Conservation (phyloP, 2,113 vertebrate genomes). For the Pteruthius melanotis region DNA sequence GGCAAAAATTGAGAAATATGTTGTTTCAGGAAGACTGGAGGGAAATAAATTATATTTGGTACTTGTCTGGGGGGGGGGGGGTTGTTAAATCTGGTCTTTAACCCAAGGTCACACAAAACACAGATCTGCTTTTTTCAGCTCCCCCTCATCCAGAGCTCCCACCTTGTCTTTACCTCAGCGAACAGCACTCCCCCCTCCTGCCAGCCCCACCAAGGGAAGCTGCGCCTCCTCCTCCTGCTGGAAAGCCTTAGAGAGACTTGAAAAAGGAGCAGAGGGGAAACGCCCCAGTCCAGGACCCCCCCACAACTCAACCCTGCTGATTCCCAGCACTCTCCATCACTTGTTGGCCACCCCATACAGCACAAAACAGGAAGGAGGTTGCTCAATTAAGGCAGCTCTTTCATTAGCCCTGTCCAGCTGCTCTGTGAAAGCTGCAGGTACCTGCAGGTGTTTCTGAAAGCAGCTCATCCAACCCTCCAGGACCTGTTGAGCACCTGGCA, state of each 20-base stretch:
- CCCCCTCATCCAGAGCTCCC: background rate
- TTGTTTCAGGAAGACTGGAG: background rate
- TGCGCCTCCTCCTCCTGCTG: background rate
- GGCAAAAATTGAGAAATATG: background rate
- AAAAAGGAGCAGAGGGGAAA: background rate
- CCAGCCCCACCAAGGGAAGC: no score
- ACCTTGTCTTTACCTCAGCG: background rate
- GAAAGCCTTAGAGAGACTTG: background rate
- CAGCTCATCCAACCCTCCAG: background rate
- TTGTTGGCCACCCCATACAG: background rate
- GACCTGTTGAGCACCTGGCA: background rate
- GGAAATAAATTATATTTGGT: background rate
- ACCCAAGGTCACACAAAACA: background rate
- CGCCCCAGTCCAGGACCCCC: no score
- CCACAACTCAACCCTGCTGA: rapidly evolving
- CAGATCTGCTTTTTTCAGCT: rapidly evolving
- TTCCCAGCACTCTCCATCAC: background rate
- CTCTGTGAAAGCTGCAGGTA: background rate
- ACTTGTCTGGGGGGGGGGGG: no score
- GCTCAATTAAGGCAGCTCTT: background rate
- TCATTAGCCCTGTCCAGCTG: background rate
- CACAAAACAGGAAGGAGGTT: background rate
- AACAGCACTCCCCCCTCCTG: rapidly evolving
- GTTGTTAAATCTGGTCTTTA: rapidly evolving
- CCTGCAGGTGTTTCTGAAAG: background rate